Evolutionary conservation across 1,140 invertebrate genomes (phyloP).

Genomic region (Musca vetustissima): DNA sequence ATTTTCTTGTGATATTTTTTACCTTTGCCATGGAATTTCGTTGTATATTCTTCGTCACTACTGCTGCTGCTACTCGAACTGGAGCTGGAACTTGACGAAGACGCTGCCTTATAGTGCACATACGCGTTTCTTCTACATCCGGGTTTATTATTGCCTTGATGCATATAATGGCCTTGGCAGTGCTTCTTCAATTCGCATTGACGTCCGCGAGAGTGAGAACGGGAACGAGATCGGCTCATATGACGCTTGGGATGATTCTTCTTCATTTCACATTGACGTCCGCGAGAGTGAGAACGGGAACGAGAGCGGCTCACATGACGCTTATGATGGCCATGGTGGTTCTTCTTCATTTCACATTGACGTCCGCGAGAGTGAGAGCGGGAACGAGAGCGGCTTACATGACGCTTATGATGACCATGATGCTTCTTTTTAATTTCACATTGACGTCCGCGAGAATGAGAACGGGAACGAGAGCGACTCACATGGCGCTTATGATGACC

Average conservation of each 20-base stretch:
- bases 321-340: not conserved
- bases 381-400: constrained; percentile 19
- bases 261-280: not conserved
- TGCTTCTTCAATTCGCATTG: not conserved
- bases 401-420: constrained; percentile 1
- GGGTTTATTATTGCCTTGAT: too few relatives aligned
- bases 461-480: constrained; percentile 23
- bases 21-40: too few relatives aligned
- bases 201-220: constrained; percentile 19
- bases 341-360: not conserved
- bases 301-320: constrained; percentile 3
- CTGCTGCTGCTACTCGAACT: too few relatives aligned
- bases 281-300: constrained; percentile 15
- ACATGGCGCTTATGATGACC: constrained; percentile 1
- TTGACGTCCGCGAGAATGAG: constrained; percentile 17
- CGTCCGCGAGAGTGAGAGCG: constrained; percentile 17
- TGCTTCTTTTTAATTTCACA: not conserved
- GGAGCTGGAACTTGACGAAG: too few relatives aligned
- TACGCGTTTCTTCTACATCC: too few relatives aligned
- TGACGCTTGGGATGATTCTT: not conserved
- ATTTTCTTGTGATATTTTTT: too few relatives aligned
- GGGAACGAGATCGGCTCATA: constrained; percentile 23
- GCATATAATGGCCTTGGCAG: not conserved
- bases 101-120: not conserved
- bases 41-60: too few relatives aligned